These are phyloP conservation scores for Rhizomys pruinosus DNA, from an alignment of 2,113 vertebrate genomes.

Conservation along the genomic window DNA sequence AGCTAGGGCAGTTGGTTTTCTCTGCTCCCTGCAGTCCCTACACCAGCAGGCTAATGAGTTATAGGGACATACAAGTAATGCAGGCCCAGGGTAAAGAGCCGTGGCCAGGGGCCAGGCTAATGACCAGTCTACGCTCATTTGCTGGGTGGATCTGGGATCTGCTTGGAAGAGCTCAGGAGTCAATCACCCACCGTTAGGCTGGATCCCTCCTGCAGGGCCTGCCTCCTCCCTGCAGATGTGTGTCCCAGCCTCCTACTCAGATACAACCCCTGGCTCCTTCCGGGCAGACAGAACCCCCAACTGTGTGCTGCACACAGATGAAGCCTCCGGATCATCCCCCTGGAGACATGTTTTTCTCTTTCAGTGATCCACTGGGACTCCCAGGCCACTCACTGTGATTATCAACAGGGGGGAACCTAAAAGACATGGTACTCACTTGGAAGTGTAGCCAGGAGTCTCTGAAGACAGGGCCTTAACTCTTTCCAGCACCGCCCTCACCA, in stretches of 20 bases:
- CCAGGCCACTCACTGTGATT: no score
- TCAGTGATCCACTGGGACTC: not conserved
- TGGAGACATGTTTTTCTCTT: no score
- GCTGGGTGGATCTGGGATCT: not conserved
- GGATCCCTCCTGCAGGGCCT: not conserved
- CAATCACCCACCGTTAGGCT: not conserved
- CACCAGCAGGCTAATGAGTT: not conserved
- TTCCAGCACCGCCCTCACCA: not conserved
- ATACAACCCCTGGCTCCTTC: not conserved
- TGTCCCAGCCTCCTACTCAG: not conserved
- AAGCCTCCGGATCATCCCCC: not conserved
- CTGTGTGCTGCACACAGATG: not conserved
- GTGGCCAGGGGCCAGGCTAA: not conserved
- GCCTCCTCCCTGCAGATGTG: not conserved
- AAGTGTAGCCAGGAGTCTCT: not conserved
- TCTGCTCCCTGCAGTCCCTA: not conserved
- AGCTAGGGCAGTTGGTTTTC: not conserved
- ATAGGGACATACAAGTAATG: not conserved
- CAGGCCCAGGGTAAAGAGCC: not conserved
- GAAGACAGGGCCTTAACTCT: not conserved
- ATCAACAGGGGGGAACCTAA: not conserved
- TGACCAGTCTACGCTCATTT: not conserved
- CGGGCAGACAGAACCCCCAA: not conserved
- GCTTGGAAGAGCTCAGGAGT: not conserved
- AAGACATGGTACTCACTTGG: not conserved